phyloP scores from a whole-genome alignment of 2,113 vertebrate species.

The Scolopax mira region DNA sequence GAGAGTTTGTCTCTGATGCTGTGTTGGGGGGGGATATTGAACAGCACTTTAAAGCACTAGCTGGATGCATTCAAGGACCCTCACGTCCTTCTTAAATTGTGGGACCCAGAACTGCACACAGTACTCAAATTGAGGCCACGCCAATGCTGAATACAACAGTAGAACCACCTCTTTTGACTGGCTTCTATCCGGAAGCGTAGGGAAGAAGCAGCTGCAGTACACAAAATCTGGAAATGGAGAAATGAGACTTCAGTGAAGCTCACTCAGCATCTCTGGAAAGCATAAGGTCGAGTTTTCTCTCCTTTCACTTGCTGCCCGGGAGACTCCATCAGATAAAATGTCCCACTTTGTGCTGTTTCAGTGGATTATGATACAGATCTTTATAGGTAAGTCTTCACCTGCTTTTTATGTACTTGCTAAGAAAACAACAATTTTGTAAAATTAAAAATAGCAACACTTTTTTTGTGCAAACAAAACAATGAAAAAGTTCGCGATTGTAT shows the following conservation, averaged over 20 bases:
- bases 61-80: not conserved
- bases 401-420: not conserved
- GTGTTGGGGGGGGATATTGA: not conserved
- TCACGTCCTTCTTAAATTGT: no score
- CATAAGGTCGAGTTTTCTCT: not conserved
- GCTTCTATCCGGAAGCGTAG: not conserved
- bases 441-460: not conserved
- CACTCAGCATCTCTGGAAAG: not conserved
- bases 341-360: not conserved
- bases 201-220: not conserved
- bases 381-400: slow-evolving; percentile 49
- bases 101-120: not conserved
- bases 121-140: not conserved
- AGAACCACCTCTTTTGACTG: not conserved
- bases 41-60: not conserved
- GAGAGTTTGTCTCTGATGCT: not conserved
- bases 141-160: not conserved
- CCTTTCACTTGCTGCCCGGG: accelerated
- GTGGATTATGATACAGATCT: slow-evolving; percentile 33
- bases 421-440: not conserved
- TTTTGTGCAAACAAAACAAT: not conserved
- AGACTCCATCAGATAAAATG: not conserved
- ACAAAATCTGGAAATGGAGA: slow-evolving; percentile 48
- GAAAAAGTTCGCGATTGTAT: not conserved
- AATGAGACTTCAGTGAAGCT: slow-evolving; percentile 13